phyloP scores from a whole-genome alignment of 2,888 invertebrate species.

The Anagyrus pseudococci region DNA sequence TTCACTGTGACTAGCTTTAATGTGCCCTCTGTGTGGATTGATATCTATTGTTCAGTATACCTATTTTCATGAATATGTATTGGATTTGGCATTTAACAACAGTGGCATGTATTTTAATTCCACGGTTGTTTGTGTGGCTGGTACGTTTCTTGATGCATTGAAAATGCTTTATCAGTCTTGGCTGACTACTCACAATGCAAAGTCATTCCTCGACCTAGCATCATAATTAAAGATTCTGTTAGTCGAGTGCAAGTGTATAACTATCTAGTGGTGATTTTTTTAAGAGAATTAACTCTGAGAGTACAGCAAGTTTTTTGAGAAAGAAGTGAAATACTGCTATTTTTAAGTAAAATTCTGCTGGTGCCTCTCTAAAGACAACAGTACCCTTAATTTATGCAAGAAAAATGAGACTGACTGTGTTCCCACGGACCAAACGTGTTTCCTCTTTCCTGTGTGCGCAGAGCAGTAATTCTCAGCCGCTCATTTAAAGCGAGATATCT shows the following conservation, averaged over 20 bases:
- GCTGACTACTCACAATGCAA: conserved; percentile 25
- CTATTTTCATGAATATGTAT: conserved; percentile 35
- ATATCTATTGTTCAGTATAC: conserved; percentile 29
- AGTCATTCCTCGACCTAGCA: conserved; percentile 27
- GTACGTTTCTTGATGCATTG: conserved; percentile 25
- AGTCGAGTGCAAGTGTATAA: conserved; percentile 23
- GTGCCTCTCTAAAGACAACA: conserved; percentile 28
- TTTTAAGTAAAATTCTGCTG: conserved; percentile 25
- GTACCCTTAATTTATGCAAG: conserved; percentile 51
- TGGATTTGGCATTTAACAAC: conserved; percentile 13
- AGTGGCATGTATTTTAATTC: conserved; percentile 29
- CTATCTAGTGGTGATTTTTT: conserved; percentile 4
- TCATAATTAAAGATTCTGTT: conserved; percentile 13
- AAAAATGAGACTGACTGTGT: conserved; percentile 54
- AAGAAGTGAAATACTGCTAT: conserved; percentile 6
- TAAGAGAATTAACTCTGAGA: background rate
- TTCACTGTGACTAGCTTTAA: conserved; percentile 6
- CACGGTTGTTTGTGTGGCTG: conserved; percentile 1
- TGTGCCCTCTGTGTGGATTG: conserved; percentile 19
- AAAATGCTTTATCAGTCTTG: conserved; percentile 17
- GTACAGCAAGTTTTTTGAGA: background rate
- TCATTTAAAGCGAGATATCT: conserved; percentile 55
- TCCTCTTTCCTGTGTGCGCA: conserved; percentile 56
- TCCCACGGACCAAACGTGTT: conserved; percentile 55
- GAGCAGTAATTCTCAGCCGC: conserved; percentile 53